Evolutionary conservation across 2,888 invertebrate species (phyloP).

Genomic region (Yponomeuta malinellus): DNA sequence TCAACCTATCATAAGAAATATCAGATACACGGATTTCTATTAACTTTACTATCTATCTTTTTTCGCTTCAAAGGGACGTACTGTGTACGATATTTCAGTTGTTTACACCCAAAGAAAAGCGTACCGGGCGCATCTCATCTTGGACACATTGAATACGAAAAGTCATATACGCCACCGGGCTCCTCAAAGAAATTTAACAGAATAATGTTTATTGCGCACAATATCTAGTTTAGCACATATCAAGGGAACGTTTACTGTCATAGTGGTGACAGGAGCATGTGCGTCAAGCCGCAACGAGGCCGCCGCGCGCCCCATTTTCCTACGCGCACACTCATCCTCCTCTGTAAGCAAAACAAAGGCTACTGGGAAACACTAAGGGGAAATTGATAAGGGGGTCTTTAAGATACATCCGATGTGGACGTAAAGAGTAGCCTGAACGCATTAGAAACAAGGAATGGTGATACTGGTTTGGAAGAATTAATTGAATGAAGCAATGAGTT

Average conservation of each 20-base stretch:
- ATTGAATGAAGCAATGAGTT: too few species aligned
- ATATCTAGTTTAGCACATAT: not conserved
- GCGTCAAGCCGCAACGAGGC: constrained; percentile 12
- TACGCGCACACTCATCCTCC: not conserved
- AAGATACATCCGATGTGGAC: constrained; percentile 5
- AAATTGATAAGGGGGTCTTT: constrained; percentile 8
- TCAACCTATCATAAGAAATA: too few species aligned
- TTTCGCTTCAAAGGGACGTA: too few species aligned
- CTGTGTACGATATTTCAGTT: too few species aligned
- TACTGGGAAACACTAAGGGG: not conserved
- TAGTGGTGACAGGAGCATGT: constrained; percentile 9
- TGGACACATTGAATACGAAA: too few species aligned
- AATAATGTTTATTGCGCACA: not conserved
- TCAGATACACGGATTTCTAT: too few species aligned
- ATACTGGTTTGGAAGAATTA: too few species aligned
- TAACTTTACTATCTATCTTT: too few species aligned
- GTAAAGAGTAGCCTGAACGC: not conserved
- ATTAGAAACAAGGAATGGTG: not conserved
- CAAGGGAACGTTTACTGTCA: constrained; percentile 9
- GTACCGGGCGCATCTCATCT: too few species aligned
- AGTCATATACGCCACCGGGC: too few species aligned
- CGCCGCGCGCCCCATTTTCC: constrained; percentile 10
- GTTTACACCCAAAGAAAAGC: too few species aligned
- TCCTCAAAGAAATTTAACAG: not conserved
- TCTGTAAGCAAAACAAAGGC: constrained; percentile 5